These are phyloP conservation scores for Neoarius graeffei DNA, from an alignment of 2,113 vertebrate species.

Conservation along the genomic window DNA sequence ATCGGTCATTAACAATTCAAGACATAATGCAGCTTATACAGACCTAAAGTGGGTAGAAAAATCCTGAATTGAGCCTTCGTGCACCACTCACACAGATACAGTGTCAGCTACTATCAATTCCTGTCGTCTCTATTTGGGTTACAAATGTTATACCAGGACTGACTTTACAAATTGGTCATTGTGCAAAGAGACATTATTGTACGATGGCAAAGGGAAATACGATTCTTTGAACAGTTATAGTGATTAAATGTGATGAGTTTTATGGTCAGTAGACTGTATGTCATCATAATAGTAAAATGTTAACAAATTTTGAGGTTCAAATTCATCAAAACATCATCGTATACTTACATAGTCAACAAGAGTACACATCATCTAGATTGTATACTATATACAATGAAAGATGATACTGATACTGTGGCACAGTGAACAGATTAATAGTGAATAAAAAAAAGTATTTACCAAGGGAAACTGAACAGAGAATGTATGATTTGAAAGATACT, in stretches of 20 bases:
- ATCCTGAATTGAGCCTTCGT: background rate
- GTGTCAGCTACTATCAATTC: background rate
- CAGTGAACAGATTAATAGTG: background rate
- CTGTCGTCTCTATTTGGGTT: conserved; percentile 8
- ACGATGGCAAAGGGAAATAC: background rate
- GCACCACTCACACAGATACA: background rate
- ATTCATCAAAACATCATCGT: background rate
- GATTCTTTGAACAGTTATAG: background rate
- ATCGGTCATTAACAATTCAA: background rate
- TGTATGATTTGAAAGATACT: background rate
- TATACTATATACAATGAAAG: background rate
- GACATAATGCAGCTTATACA: background rate
- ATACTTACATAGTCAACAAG: background rate
- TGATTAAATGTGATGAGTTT: background rate
- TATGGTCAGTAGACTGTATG: background rate
- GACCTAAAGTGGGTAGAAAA: background rate
- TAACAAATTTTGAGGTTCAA: background rate
- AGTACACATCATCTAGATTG: background rate
- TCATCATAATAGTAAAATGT: background rate
- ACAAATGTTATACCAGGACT: background rate
- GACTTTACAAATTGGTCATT: background rate
- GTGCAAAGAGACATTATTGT: background rate
- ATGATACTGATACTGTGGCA: background rate
- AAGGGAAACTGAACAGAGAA: background rate
- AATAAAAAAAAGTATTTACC: background rate